Percentiles rank a stretch among this genome's conserved stretches.
Evolutionary conservation across 2,113 vertebrate genomes (phyloP).

Genomic region (Nannospalax galili): DNA sequence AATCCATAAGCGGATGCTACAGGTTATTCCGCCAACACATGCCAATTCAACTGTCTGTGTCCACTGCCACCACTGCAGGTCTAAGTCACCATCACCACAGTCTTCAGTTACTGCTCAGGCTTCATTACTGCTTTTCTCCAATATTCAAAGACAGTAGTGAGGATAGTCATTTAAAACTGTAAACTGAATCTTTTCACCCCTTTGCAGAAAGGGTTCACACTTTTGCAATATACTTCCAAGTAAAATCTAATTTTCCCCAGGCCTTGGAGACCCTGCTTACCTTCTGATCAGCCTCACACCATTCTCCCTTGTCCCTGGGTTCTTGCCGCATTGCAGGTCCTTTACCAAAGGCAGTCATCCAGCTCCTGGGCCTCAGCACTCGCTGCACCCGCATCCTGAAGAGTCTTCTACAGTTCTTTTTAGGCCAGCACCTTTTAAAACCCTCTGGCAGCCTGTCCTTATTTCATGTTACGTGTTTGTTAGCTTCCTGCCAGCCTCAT

Average conservation of each 20-base stretch:
- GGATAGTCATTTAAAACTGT: too few relatives aligned
- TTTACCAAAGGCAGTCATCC: not conserved
- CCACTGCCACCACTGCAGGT: not conserved
- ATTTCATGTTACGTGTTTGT: rapidly evolving
- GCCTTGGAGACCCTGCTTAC: not conserved
- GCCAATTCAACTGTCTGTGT: rapidly evolving
- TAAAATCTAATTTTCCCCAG: not conserved
- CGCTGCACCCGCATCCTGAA: rapidly evolving
- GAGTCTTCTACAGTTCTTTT: not conserved
- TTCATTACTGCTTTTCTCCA: too few relatives aligned
- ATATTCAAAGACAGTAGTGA: not conserved
- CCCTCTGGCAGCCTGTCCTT: not conserved
- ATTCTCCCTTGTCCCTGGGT: too few relatives aligned
- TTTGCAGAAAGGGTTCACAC: not conserved
- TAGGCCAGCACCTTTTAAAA: not conserved
- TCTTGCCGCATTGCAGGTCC: too few relatives aligned
- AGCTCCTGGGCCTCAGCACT: not conserved
- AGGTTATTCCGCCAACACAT: too few relatives aligned
- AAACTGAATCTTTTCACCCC: not conserved
- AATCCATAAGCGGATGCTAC: rapidly evolving
- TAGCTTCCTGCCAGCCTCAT: not conserved
- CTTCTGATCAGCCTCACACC: not conserved
- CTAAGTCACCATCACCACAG: too few relatives aligned
- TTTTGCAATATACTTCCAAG: too few relatives aligned
- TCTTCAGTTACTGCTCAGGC: rapidly evolving